phyloP scores from a whole-genome alignment of 1,140 invertebrate species.

The Andrena cerasifolii region DNA sequence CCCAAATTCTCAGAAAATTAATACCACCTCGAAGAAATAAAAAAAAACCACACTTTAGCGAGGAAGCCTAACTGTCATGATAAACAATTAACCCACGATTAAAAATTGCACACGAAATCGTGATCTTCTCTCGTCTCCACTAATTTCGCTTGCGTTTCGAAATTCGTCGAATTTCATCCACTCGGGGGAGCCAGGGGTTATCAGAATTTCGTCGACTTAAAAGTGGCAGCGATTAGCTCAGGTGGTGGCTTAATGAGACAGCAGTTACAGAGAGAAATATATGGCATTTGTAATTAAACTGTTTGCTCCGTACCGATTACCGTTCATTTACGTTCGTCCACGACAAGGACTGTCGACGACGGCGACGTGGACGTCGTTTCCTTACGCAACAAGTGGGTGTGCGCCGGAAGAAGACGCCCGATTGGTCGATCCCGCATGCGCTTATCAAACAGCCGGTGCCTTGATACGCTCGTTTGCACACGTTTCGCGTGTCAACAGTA shows the following conservation, averaged over 20 bases:
- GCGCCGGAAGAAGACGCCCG: conserved; percentile 3
- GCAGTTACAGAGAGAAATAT: not conserved
- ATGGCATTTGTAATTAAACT: conserved; percentile 22
- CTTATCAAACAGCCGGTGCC: not conserved
- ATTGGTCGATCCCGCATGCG: conserved; percentile 30
- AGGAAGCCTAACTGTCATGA: no score
- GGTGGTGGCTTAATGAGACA: conserved; percentile 8
- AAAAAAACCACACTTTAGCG: no score
- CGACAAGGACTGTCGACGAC: conserved; percentile 13
- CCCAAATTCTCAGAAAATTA: no score
- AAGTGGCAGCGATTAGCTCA: not conserved
- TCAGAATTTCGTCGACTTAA: not conserved
- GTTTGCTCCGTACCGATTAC: conserved; percentile 35
- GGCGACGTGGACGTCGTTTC: conserved; percentile 5
- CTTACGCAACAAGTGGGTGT: conserved; percentile 64
- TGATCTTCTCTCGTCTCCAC: no score
- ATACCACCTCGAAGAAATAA: no score
- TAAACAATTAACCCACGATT: no score
- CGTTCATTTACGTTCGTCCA: conserved; percentile 12
- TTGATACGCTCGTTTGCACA: not conserved
- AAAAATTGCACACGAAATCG: no score
- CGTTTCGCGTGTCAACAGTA: not conserved
- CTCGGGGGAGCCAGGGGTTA: no score
- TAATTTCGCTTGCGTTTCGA: no score
- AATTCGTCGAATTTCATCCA: no score